A percentile compares a stretch with the other conserved stretches of the same genome.
phyloP scores from a whole-genome alignment of 2,797 vertebrate genomes.

The Silurus lanzhouensis region DNA sequence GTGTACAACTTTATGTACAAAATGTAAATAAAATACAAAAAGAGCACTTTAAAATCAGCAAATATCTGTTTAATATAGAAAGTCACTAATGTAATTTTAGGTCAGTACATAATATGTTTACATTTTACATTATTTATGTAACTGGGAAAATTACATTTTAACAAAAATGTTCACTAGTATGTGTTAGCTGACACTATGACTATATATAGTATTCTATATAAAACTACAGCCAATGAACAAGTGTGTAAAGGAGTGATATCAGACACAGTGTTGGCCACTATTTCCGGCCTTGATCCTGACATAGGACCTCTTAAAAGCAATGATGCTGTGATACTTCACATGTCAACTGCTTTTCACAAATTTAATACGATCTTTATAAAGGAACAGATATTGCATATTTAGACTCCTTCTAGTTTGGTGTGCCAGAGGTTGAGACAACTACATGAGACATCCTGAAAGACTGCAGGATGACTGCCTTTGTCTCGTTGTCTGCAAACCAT shows the following conservation, averaged over 20 bases:
- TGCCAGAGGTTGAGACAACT: neutral
- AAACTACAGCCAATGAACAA: neutral
- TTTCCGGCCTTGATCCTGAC: neutral
- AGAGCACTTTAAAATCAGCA: neutral
- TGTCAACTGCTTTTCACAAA: neutral
- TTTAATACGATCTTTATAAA: conserved; percentile 1
- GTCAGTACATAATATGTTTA: neutral
- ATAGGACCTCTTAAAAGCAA: neutral
- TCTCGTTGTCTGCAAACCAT: neutral
- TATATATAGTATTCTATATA: neutral
- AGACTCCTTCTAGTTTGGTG: neutral
- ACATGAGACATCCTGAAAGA: neutral
- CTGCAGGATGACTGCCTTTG: neutral
- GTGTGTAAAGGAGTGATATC: neutral
- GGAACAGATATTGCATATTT: neutral
- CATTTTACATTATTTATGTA: too few species aligned
- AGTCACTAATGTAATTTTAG: neutral
- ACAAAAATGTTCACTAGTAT: neutral
- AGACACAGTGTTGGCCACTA: neutral
- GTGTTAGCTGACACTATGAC: neutral
- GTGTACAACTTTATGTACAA: neutral
- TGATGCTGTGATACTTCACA: neutral
- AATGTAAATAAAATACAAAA: too few species aligned
- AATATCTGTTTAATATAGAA: neutral
- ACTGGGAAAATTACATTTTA: neutral